These are phyloP conservation scores for Augochlorella aurata DNA, from an alignment of 2,888 invertebrate genomes.

Conservation along the genomic window DNA sequence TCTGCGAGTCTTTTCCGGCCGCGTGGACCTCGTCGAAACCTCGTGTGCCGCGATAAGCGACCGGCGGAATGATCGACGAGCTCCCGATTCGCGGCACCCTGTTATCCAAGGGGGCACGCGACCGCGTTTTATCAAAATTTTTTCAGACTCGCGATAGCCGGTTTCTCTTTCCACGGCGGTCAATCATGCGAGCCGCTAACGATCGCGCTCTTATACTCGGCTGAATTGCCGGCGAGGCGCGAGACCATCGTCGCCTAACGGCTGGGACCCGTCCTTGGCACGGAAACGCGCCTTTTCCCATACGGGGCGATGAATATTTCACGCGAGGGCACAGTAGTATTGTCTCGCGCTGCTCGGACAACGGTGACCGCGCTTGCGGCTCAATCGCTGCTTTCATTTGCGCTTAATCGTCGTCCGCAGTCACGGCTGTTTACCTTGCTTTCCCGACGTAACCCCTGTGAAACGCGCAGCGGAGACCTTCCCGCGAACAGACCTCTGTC, in stretches of 20 bases:
- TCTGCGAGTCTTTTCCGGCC: conserved; percentile 6
- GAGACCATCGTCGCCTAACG: conserved; percentile 13
- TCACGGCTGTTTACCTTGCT: not conserved
- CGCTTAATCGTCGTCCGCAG: not conserved
- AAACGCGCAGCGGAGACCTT: not conserved
- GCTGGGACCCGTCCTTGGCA: conserved; percentile 44
- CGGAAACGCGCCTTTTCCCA: conserved; percentile 44
- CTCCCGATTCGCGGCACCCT: no score
- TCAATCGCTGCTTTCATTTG: not conserved
- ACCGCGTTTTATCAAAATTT: conserved; percentile 21
- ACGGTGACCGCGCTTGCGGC: not conserved
- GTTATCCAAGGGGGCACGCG: conserved; percentile 42
- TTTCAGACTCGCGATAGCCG: not conserved
- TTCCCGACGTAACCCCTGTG: not conserved
- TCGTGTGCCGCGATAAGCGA: conserved; percentile 30
- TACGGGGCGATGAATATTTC: conserved; percentile 52
- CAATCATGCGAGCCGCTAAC: conserved; percentile 27
- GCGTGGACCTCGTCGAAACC: not conserved
- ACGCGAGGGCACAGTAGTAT: conserved; percentile 22
- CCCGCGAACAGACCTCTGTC: not conserved
- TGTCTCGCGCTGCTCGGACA: not conserved
- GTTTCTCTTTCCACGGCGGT: not conserved
- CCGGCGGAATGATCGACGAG: conserved; percentile 22
- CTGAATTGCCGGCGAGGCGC: conserved; percentile 13
- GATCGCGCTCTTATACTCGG: conserved; percentile 35